phyloP scores from a whole-genome alignment of 1,140 invertebrate species.

The Steinernema khuongi region DNA sequence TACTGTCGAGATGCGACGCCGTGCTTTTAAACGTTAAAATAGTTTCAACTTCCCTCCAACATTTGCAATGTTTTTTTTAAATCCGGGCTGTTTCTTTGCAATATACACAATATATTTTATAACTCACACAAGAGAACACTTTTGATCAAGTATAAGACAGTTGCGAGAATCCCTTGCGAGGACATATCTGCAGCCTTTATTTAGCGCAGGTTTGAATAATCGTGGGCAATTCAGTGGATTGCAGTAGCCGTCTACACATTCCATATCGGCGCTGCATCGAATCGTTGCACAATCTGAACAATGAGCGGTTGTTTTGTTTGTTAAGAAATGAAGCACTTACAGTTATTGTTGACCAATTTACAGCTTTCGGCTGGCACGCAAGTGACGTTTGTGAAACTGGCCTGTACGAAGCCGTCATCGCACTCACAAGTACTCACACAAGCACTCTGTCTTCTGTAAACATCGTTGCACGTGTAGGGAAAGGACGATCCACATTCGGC shows the following conservation, averaged over 20 bases:
- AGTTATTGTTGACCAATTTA: neutral
- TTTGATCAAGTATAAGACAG: neutral
- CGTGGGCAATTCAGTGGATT: neutral
- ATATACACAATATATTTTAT: neutral
- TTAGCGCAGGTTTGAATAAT: neutral
- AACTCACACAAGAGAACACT: neutral
- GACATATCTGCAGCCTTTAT: neutral
- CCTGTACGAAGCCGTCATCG: neutral
- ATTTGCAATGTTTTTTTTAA: too few relatives aligned
- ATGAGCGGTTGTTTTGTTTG: too few relatives aligned
- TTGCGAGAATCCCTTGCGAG: neutral
- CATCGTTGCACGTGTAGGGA: constrained; percentile 4
- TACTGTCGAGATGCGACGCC: too few relatives aligned
- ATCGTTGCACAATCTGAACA: neutral
- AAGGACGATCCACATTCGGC: neutral
- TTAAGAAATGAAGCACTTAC: too few relatives aligned
- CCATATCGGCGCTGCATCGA: neutral
- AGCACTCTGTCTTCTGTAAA: neutral
- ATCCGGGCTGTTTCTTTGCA: too few relatives aligned
- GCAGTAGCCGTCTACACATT: neutral
- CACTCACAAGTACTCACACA: neutral
- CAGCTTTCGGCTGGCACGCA: neutral
- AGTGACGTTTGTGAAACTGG: neutral
- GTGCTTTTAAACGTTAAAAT: too few relatives aligned
- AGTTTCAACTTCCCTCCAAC: too few relatives aligned